Evolutionary conservation across 1,140 invertebrate species (phyloP), one percentile per base, ranked within the genome.

Genomic region (Drosophila tropicalis): DNA sequence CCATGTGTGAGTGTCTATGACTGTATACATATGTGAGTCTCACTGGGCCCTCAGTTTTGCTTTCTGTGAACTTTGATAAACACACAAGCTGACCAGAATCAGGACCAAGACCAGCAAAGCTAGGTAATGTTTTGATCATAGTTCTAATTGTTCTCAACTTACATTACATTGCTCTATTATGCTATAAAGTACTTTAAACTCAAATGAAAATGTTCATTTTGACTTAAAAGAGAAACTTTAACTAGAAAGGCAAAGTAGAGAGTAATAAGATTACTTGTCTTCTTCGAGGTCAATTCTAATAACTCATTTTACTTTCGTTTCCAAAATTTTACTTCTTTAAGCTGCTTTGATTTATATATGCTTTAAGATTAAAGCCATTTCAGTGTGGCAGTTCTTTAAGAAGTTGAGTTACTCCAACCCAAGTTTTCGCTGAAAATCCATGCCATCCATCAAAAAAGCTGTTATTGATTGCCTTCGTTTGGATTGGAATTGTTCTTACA

Each of bases 391-490:
- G 6, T 17, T 7, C 44, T 17, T 47, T 19, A 47, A 47, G 44
- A 19, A 1, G 15, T 47, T 47, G 15, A 17, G 44, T 47, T 5
- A 1, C 15, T 19, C 15, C 10, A 17, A 44, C n/a, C 41, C n/a
- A 44, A 44, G 41, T 15, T 5, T 17, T 9, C 2, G 34, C 12
- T 36, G 17, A 51, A 51, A 51, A 51, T 51, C 19, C 44, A 51
- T 51, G 34, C 62, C 55, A 87, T 86, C 72, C 76, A 83, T 86
- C 84, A 86, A 66, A 54, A 0, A 61, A 60, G 56, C 47, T 77
- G 5, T 73, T 80, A 86, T 87, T 89, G 78, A 86, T 86, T 71
- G 63, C 69, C 44, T n/a, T 61, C 44, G 32, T 60, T 72, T 60
- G 34, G 9, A 36, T 44, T 67, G 19, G 25, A 62, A 15, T 47